A percentile compares a stretch with the other conserved stretches of the same genome.
Conservation (phyloP, 2,797 vertebrate species). For the Squalus acanthias region DNA sequence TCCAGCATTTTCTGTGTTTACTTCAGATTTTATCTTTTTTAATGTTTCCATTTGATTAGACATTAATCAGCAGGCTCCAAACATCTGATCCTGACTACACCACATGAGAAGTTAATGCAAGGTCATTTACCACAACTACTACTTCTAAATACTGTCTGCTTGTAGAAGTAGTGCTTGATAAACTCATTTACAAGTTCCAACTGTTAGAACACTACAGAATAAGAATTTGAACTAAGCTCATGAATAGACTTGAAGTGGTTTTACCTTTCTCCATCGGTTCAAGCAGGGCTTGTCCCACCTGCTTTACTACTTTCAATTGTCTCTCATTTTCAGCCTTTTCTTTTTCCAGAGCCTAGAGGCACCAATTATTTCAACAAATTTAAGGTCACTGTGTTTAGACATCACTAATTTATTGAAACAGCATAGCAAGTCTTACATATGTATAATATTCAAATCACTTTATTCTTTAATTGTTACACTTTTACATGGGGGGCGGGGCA, state of each 20-base stretch:
- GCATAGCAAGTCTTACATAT: background rate
- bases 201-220: background rate
- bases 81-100: background rate
- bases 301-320: slow-evolving; percentile 58
- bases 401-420: background rate
- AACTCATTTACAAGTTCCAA: background rate
- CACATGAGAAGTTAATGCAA: background rate
- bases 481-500: background rate
- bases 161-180: background rate
- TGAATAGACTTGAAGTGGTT: background rate
- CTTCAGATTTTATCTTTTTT: background rate
- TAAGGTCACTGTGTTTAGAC: background rate
- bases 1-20: background rate
- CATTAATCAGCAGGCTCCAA: background rate
- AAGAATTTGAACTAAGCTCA: background rate
- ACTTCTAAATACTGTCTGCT: background rate
- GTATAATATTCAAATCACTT: slow-evolving; percentile 5
- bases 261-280: slow-evolving; percentile 77
- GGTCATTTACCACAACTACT: background rate
- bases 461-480: background rate
- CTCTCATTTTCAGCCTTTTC: slow-evolving; percentile 62
- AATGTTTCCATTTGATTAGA: background rate
- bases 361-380: slow-evolving; percentile 37
- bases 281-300: slow-evolving; percentile 62
- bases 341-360: slow-evolving; percentile 65